Conservation (phyloP, 2,888 invertebrate species). For the Syritta pipiens region DNA sequence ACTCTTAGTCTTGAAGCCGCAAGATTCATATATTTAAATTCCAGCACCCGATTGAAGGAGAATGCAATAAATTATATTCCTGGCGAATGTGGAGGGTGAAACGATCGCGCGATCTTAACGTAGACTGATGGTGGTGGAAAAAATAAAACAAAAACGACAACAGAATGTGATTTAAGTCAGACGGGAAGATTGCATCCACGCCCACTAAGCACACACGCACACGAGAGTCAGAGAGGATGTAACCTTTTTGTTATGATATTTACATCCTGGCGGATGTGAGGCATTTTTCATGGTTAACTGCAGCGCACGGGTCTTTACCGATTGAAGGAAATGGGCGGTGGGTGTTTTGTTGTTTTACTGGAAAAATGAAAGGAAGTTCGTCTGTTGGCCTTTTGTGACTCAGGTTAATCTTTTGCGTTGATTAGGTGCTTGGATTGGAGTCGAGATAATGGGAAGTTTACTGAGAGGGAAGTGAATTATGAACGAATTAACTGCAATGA, state of each 20-base stretch:
- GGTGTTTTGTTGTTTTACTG: too few relatives aligned
- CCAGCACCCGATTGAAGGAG: slow-evolving; percentile 55
- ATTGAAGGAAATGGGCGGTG: too few relatives aligned
- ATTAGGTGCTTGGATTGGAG: too few relatives aligned
- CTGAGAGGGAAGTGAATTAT: too few relatives aligned
- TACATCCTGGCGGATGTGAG: slow-evolving; percentile 59
- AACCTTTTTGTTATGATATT: slow-evolving; percentile 51
- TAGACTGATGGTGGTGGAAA: slow-evolving; percentile 1
- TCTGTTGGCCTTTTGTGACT: too few relatives aligned
- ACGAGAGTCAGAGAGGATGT: slow-evolving; percentile 10
- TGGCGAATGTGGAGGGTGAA: neutral
- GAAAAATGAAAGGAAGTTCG: too few relatives aligned
- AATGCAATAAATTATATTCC: slow-evolving; percentile 52
- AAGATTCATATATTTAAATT: slow-evolving; percentile 57
- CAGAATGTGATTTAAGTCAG: slow-evolving; percentile 45
- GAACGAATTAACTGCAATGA: too few relatives aligned
- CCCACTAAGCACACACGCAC: slow-evolving; percentile 3
- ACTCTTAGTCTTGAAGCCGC: neutral
- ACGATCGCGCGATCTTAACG: slow-evolving; percentile 4
- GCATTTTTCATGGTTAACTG: too few relatives aligned
- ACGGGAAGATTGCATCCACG: slow-evolving; percentile 50
- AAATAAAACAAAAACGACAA: too few relatives aligned
- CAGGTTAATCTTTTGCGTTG: too few relatives aligned
- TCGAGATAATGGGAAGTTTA: too few relatives aligned
- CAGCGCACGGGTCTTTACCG: too few relatives aligned